phyloP scores from a whole-genome alignment of 2,113 vertebrate genomes.

The Laticauda laticaudata region DNA sequence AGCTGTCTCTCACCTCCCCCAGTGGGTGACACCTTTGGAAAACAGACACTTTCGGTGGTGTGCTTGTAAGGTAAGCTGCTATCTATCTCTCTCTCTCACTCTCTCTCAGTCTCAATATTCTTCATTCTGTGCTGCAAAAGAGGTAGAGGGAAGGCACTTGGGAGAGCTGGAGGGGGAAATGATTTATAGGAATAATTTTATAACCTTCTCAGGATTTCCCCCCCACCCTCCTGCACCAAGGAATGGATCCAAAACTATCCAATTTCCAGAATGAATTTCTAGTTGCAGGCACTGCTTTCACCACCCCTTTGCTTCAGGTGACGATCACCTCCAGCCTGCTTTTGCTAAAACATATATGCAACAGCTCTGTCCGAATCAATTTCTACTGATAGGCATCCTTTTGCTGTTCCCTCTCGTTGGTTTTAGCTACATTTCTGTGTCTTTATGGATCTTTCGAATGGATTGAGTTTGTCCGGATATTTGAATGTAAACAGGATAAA shows the following conservation, averaged over 20 bases:
- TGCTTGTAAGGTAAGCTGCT: constrained; percentile 27
- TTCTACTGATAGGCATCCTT: background rate
- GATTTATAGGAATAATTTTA: constrained; percentile 22
- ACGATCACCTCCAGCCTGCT: background rate
- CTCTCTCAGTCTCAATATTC: background rate
- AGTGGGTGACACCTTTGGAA: constrained; percentile 24
- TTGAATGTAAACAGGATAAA: background rate
- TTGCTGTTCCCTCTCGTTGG: background rate
- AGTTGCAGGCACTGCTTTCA: background rate
- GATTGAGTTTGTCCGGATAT: background rate
- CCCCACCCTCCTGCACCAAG: background rate
- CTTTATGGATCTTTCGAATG: background rate
- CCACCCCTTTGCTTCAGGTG: constrained; percentile 8
- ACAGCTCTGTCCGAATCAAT: constrained; percentile 10
- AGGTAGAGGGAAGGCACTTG: constrained; percentile 5
- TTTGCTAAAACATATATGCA: constrained; percentile 16
- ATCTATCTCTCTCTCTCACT: background rate
- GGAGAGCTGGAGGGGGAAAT: background rate
- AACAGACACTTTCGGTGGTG: background rate
- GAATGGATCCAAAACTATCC: background rate
- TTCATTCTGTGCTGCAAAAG: background rate
- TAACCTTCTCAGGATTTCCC: background rate
- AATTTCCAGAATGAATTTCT: constrained; percentile 3
- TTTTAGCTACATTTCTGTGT: background rate
- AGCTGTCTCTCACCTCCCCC: constrained; percentile 33